Base-by-base conservation (phyloP, 2,797 vertebrate species). In the Myripristis murdjan region DNA sequence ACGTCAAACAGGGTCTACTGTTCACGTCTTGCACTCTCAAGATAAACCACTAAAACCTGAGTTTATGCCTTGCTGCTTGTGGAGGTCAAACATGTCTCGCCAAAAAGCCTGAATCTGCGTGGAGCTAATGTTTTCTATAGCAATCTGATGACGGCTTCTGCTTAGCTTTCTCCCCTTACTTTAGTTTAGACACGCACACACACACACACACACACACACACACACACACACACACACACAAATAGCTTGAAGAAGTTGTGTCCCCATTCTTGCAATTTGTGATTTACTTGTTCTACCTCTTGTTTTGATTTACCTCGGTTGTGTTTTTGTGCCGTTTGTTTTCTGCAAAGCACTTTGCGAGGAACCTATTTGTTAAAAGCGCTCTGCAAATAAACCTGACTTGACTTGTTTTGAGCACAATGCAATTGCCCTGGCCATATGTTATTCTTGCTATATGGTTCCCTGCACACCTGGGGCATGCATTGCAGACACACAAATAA, bases 401-500 rank as follows among this genome's bases (percentile, higher is more conserved):
- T 51, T 70, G 46, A 64, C 52, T 81, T 65, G 52, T 83, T 83
- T 77, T 64, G 54, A 48, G 74, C 78, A 69, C 68, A 59, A 39
- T 54, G 7, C 55, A 26, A 73, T 76, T 56, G 56, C 59, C 69
- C 1, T 1, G 59, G 59, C 49, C 76, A 76, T 89, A 84, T 31
- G 54, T 89, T 82, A 84, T 73, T 79, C 70, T 33, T 66, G 73
- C 75, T 58, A 64, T 48, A 46, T 33, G 56, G 41, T 64, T 77
- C 61, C 55, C 24, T 43, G 22, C 20, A 39, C 35, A 59, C 82
- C 80, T 61, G 54, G 81, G 83, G 79, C 79, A 85, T 86, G 79
- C 79, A 85, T 86, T 72, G 39, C 14, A 33, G 59, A 37, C 69
- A 55, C 53, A 56, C 78, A 86, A 77, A 80, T 82, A 87, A 83